phyloP scores from a whole-genome alignment of 2,888 invertebrate genomes.

The Melanostoma scalare region DNA sequence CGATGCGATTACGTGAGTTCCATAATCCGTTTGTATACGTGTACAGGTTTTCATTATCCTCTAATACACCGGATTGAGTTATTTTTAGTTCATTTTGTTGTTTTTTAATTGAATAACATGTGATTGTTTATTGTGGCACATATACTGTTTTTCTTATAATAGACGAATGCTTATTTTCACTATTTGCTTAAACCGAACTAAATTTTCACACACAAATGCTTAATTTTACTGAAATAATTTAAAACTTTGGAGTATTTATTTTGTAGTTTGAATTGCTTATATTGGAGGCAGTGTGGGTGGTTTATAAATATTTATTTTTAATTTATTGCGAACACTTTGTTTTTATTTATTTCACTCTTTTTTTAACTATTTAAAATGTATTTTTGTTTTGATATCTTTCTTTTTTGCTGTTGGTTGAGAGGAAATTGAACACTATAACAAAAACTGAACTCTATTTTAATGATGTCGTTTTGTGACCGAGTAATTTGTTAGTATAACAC shows the following conservation, averaged over 20 bases:
- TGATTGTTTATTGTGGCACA: conserved; percentile 1
- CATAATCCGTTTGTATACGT: conserved; percentile 58
- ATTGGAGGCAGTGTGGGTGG: conserved; percentile 55
- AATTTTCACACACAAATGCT: conserved; percentile 17
- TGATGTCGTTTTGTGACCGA: no score
- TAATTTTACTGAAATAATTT: conserved; percentile 3
- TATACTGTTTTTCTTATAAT: conserved; percentile 4
- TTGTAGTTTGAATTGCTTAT: conserved; percentile 49
- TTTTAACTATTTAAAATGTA: not conserved
- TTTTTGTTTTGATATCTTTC: conserved; percentile 3
- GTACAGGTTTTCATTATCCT: conserved; percentile 62
- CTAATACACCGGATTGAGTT: conserved; percentile 27
- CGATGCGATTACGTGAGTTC: conserved; percentile 67
- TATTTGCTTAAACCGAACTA: not conserved
- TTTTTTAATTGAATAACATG: conserved; percentile 24
- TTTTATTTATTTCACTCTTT: conserved; percentile 5
- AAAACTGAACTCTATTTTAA: no score
- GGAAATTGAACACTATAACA: no score
- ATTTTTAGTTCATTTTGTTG: conserved; percentile 1
- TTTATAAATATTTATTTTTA: conserved; percentile 12
- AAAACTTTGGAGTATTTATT: conserved; percentile 7
- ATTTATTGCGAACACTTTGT: conserved; percentile 53
- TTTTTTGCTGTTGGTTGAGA: conserved; percentile 8
- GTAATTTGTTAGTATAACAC: no score
- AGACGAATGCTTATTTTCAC: conserved; percentile 7